Percentiles rank a stretch among this genome's conserved stretches.
Conservation (phyloP, 2,113 vertebrate genomes). For the Platycercus adscitus region DNA sequence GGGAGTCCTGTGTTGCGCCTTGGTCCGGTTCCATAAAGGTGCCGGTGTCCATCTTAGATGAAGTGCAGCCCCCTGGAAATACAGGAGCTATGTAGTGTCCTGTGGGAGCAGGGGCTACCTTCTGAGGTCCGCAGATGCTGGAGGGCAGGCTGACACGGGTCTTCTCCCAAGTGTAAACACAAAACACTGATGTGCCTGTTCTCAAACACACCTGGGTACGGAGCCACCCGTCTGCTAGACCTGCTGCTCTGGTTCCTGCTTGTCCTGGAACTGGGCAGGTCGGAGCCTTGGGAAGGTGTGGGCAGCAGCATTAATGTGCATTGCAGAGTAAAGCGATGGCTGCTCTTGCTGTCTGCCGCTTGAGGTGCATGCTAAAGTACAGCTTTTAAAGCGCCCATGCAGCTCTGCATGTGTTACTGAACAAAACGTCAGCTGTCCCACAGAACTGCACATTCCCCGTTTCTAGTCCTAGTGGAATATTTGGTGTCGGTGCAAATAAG, state of each 20-base stretch:
- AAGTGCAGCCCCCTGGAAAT: not conserved
- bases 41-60: rapidly evolving
- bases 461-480: not conserved
- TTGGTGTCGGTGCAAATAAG: slow-evolving; percentile 34
- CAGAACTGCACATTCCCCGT: not conserved
- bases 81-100: rapidly evolving
- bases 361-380: rapidly evolving
- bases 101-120: rapidly evolving
- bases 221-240: not conserved
- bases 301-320: rapidly evolving
- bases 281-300: not conserved
- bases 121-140: rapidly evolving
- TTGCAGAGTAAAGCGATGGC: rapidly evolving
- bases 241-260: not conserved
- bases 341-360: not conserved
- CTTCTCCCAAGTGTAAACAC: not conserved
- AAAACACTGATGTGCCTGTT: rapidly evolving
- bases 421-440: not conserved
- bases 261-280: not conserved
- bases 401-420: not conserved
- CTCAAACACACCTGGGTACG: rapidly evolving
- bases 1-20: rapidly evolving
- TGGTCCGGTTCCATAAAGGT: rapidly evolving
- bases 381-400: rapidly evolving
- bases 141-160: not conserved